Base-by-base conservation (phyloP, 1,140 invertebrate species). In the Caerostris darwini region DNA sequence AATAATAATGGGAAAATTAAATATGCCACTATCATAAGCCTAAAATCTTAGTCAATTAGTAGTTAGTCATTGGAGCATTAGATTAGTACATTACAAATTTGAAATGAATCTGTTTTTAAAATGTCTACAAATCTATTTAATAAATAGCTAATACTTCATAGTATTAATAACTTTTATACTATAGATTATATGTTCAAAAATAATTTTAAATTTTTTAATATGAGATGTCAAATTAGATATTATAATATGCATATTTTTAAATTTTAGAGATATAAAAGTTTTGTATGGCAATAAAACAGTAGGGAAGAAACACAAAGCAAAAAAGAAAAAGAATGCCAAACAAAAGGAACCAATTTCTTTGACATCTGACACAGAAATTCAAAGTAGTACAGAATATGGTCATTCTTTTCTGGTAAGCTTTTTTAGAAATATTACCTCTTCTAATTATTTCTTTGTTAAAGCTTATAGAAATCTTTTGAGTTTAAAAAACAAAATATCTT, bases 211-310 rank as follows among this genome's bases (percentile, higher is more conserved):
- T 67, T 10, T n/a, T 67, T 67, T 3, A 10, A 67, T 67, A n/a
- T n/a, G n/a, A n/a, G n/a, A n/a, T n/a, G n/a, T n/a, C n/a, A 67
- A 67, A 2, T 67, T 81, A 19, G 10, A 10, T 34, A 81, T 17
- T 67, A 67, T 14, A 67, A 5, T n/a, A 14, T 17, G n/a, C 10
- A 77, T 77, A 17, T 77, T 17, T 77, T 77, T 77, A 77, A 77
- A 77, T 77, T 83, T 1, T 53, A 88, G 86, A 88, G 86, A 88
- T 57, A 53, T 10, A 50, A 17, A 17, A 19, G 19, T 88, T 88
- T 53, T 88, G 50, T 88, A 88, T 88, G 86, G 59, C 64, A 64
- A 67, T 14, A 88, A 88, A 88, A 8, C 34, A 10, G 8, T 34
- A 50, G 19, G 7, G 53, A 50, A 6, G n/a, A 88, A 88, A 87